These are phyloP conservation scores for Montipora efflorescens DNA, from an alignment of 64 coral and sea anemone species.

Conservation along the genomic window DNA sequence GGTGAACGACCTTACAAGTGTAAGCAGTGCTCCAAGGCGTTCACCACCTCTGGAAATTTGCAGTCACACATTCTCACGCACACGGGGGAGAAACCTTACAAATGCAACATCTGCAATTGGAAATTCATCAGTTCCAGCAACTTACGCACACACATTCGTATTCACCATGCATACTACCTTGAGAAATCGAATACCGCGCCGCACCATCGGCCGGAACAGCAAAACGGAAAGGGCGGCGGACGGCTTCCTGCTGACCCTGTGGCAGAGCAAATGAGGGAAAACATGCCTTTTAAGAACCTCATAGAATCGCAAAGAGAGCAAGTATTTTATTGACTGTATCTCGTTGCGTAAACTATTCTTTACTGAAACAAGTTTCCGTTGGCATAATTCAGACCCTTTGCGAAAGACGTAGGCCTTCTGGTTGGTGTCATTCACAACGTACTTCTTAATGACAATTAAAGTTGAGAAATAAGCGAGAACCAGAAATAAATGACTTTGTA, in stretches of 20 bases:
- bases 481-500: too few relatives aligned
- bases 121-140: conserved; percentile 99
- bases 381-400: too few relatives aligned
- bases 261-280: conserved; percentile 72
- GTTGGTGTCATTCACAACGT: too few relatives aligned
- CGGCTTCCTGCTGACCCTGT: background rate
- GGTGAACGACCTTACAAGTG: conserved; percentile 98
- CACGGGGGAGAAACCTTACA: conserved; percentile 96
- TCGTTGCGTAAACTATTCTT: too few relatives aligned
- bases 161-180: conserved; percentile 92
- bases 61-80: conserved; percentile 98
- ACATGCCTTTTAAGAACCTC: conserved; percentile 88
- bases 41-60: conserved; percentile 95
- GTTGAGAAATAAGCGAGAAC: background rate
- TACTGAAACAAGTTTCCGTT: too few relatives aligned
- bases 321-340: conserved; percentile 75
- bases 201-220: conserved; percentile 16
- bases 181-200: conserved; percentile 74
- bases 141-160: conserved; percentile 95
- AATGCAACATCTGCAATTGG: conserved; percentile 99
- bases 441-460: background rate
- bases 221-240: background rate
- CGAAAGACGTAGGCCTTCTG: too few relatives aligned
- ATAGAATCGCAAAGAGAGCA: conserved; percentile 79
- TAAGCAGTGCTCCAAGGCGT: conserved; percentile 98